These are phyloP conservation scores for Epirrita christyi DNA, from an alignment of 2,888 invertebrate species.

Conservation along the genomic window DNA sequence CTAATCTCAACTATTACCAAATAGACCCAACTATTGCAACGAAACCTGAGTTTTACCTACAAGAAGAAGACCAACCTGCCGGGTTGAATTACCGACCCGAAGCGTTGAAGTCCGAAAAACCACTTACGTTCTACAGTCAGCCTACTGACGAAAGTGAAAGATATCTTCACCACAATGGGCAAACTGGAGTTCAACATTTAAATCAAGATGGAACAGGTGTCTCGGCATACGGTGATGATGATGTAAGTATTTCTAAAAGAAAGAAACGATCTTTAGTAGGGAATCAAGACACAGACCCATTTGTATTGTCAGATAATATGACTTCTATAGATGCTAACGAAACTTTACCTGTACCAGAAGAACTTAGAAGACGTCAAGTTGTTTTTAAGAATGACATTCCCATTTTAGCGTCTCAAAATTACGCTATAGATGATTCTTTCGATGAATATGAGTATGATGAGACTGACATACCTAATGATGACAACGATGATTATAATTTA, in stretches of 20 bases:
- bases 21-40: constrained; percentile 53
- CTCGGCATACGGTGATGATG: constrained; percentile 70
- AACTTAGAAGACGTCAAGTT: constrained; percentile 48
- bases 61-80: constrained; percentile 44
- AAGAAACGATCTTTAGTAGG: constrained; percentile 47
- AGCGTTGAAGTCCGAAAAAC: constrained; percentile 54
- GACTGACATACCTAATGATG: constrained; percentile 35
- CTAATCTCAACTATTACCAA: constrained; percentile 63
- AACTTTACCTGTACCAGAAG: constrained; percentile 50
- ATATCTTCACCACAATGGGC: constrained; percentile 63
- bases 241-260: constrained; percentile 67
- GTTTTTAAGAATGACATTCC: constrained; percentile 23
- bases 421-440: constrained; percentile 35
- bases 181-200: constrained; percentile 68
- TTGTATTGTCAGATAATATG: constrained; percentile 45
- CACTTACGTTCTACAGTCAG: constrained; percentile 34
- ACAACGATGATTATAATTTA: constrained; percentile 47
- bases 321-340: constrained; percentile 40
- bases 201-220: constrained; percentile 68
- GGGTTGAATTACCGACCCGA: constrained; percentile 50
- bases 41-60: constrained; percentile 33
- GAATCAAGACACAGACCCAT: constrained; percentile 58
- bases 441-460: constrained; percentile 42
- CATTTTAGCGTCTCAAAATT: constrained; percentile 17
- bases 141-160: constrained; percentile 51